phyloP scores from a whole-genome alignment of 2,797 vertebrate species.

The Acanthurus tractus region DNA sequence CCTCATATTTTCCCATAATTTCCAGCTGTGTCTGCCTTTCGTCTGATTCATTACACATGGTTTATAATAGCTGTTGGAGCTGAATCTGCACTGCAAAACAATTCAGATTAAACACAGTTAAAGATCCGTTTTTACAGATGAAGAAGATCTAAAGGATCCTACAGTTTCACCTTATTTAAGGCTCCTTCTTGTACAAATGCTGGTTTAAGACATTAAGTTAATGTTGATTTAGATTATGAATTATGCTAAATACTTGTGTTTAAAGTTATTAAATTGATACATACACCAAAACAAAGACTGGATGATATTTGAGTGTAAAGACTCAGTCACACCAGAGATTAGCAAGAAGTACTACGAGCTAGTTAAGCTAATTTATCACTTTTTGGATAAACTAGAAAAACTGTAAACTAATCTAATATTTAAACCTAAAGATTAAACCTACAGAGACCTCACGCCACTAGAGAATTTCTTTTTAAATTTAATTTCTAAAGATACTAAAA shows the following conservation, averaged over 20 bases:
- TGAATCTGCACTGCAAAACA: background rate
- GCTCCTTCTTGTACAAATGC: background rate
- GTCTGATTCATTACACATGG: constrained; percentile 1
- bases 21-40: constrained; percentile 1
- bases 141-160: background rate
- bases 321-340: background rate
- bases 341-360: too few species aligned
- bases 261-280: background rate
- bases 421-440: too few species aligned
- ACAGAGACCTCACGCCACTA: too few species aligned
- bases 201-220: background rate
- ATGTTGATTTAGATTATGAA: background rate
- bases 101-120: background rate
- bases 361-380: too few species aligned
- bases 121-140: background rate
- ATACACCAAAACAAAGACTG: background rate
- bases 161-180: background rate
- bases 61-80: background rate
- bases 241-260: background rate
- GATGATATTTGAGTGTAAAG: background rate
- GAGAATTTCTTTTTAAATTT: too few species aligned
- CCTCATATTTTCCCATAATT: constrained; percentile 15
- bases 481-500: too few species aligned
- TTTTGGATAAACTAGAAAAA: too few species aligned
- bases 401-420: too few species aligned